Evolutionary conservation across 2,888 invertebrate species (phyloP).

Genomic region (Lysandra bellargus): DNA sequence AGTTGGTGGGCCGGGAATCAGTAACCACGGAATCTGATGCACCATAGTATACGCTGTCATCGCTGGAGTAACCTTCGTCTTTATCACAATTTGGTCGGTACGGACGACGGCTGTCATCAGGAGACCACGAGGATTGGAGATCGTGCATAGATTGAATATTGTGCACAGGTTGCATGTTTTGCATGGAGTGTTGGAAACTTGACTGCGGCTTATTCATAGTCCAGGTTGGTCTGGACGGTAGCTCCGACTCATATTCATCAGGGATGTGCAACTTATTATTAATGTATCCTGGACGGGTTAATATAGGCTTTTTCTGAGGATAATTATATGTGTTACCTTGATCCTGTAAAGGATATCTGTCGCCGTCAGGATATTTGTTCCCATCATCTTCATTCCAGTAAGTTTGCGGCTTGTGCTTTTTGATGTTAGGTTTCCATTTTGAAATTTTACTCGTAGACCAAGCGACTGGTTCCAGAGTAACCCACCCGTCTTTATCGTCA

Average conservation of each 20-base stretch:
- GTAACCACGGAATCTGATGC: conserved; percentile 72
- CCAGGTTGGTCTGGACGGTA: conserved; percentile 70
- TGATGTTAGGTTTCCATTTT: conserved; percentile 86
- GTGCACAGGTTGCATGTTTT: conserved; percentile 25
- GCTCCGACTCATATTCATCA: conserved; percentile 62
- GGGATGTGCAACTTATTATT: conserved; percentile 65
- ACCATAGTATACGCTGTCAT: conserved; percentile 63
- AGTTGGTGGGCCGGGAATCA: conserved; percentile 72
- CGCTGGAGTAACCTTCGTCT: conserved; percentile 57
- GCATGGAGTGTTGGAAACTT: not conserved
- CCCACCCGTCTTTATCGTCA: conserved; percentile 88
- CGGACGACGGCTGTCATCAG: conserved; percentile 68
- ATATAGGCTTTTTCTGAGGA: conserved; percentile 61
- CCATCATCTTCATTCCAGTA: conserved; percentile 69
- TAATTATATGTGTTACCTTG: conserved; percentile 56
- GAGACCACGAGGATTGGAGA: conserved; percentile 62
- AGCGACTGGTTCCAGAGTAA: conserved; percentile 87
- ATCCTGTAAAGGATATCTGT: conserved; percentile 52
- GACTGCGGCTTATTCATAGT: conserved; percentile 53
- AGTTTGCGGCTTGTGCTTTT: conserved; percentile 70
- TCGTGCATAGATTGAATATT: conserved; percentile 50
- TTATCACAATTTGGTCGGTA: conserved; percentile 70
- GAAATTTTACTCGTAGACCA: conserved; percentile 91
- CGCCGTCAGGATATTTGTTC: conserved; percentile 51
- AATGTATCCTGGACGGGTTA: conserved; percentile 63